phyloP scores from a whole-genome alignment of 2,113 vertebrate genomes.

The Verasper variegatus region DNA sequence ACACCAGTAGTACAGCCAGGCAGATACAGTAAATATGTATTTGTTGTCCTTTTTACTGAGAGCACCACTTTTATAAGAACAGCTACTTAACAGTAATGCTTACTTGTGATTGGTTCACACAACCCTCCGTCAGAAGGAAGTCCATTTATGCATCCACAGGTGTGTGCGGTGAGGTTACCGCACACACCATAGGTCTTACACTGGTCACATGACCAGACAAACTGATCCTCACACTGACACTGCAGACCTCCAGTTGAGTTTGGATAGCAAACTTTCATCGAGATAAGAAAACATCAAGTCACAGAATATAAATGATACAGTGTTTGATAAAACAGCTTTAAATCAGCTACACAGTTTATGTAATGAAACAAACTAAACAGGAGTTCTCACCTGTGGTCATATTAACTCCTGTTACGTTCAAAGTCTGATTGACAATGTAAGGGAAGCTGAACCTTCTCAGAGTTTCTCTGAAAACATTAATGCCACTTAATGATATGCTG shows the following conservation, averaged over 20 bases:
- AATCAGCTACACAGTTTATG: background rate
- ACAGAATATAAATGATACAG: background rate
- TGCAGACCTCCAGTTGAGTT: background rate
- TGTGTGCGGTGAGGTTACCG: conserved; percentile 6
- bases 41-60: background rate
- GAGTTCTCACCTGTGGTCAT: conserved; percentile 57
- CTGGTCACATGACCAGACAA: conserved; percentile 50
- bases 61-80: background rate
- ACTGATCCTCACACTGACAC: conserved; percentile 65
- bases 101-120: conserved; percentile 57
- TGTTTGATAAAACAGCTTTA: background rate
- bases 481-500: background rate
- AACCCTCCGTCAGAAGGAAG: conserved; percentile 39
- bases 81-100: background rate
- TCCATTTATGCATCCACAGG: conserved; percentile 62
- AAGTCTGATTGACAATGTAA: accelerated
- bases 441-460: background rate
- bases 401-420: background rate
- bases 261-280: conserved; percentile 50
- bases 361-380: background rate
- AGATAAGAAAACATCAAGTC: background rate
- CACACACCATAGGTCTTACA: conserved; percentile 40
- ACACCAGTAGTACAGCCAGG: background rate
- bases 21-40: background rate
- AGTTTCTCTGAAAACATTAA: background rate